Base-by-base conservation (phyloP, 2,888 invertebrate genomes). In the Cheilosia grossa region DNA sequence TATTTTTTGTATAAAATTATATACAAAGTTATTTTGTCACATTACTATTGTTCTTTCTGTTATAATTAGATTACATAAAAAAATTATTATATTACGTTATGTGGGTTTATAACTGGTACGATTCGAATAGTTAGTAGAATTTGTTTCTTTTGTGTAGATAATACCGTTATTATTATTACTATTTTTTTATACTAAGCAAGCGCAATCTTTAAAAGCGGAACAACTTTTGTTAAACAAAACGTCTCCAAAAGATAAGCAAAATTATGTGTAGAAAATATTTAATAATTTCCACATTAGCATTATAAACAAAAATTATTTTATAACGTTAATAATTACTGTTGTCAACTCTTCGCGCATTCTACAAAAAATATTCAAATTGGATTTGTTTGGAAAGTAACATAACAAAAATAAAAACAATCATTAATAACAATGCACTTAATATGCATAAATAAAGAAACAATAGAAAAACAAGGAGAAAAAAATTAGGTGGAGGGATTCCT, bases 1-100 rank as follows among this genome's bases (percentile, higher is more conserved):
- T 27, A 83, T 74, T 83, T 74, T 51, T 66, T 80, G 83, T 83
- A 83, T 83, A 83, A 83, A 83, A 83, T 74, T 83, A 83, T 83
- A 83, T 83, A 83, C 83, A 83, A 79, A 80, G 54, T 51, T 79
- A 53, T 64, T 79, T 75, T 61, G 66, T 83, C 64, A 59, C 59
- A 56, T 51, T 27, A 66, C 44, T 64, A 66, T 72, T 13, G 47
- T n/a, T 61, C 44, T 49, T 47, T 53, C 33, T 37, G 70, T 59
- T 74, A 54, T 70, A 69, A 70, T 74, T 79, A 80, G 59, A 69
- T 74, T 70, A 64, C 74, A 72, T 67, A 69, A 79, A 58, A 58
- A 80, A 66, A 64, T 75, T 0, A 13, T 82, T 82, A 74, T 44
- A 69, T 79, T 69, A 73, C 63, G 74, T 83, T 74, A 69, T 72